Evolutionary conservation across 2,113 vertebrate genomes (phyloP).

Genomic region (Lepus timidus): DNA sequence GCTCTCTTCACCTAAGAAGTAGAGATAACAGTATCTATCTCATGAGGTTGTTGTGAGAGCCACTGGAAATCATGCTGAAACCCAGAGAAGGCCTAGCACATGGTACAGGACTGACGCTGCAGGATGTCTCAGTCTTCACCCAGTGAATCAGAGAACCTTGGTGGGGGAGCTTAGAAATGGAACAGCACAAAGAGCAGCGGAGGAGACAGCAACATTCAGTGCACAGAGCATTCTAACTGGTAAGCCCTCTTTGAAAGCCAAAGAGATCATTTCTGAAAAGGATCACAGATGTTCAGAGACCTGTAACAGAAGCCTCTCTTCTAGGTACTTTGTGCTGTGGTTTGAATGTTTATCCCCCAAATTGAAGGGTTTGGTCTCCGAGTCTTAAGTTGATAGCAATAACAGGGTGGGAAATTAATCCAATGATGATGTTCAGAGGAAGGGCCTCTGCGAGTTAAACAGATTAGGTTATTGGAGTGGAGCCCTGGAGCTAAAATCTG

Average conservation of each 20-base stretch:
- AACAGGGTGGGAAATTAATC: no score
- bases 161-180: background rate
- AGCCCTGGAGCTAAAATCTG: no score
- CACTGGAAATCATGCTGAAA: background rate
- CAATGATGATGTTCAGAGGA: no score
- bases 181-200: background rate
- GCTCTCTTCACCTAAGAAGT: conserved; percentile 13
- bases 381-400: no score
- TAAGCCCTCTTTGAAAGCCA: background rate
- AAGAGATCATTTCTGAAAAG: background rate
- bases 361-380: no score
- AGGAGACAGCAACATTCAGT: background rate
- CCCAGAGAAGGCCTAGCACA: background rate
- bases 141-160: background rate
- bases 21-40: background rate
- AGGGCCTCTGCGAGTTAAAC: no score
- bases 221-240: background rate
- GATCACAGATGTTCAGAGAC: background rate
- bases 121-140: background rate
- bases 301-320: background rate
- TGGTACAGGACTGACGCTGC: background rate
- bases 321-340: background rate
- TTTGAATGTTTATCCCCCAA: no score
- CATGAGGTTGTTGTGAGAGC: background rate
- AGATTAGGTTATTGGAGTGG: no score